A percentile compares a stretch with the other conserved stretches of the same genome.
These are phyloP conservation scores for Mixornis gularis DNA, from an alignment of 2,113 vertebrate species.

Conservation along the genomic window DNA sequence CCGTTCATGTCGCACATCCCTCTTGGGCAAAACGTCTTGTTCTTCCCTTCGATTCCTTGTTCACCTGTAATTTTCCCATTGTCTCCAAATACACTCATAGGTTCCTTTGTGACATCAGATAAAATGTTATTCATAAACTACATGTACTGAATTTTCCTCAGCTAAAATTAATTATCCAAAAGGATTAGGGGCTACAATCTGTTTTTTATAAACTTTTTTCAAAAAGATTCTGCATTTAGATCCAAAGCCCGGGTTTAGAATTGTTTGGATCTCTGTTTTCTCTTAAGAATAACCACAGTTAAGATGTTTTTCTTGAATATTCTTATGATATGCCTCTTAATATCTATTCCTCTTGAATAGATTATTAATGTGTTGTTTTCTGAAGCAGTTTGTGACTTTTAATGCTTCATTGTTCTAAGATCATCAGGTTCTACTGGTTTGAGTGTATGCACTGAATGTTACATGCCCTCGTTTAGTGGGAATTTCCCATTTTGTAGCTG, in stretches of 20 bases:
- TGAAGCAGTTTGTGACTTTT: background rate
- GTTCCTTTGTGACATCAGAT: background rate
- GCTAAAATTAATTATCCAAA: background rate
- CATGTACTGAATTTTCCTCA: background rate
- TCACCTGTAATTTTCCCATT: background rate
- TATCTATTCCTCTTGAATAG: background rate
- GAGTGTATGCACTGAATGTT: background rate
- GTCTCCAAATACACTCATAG: background rate
- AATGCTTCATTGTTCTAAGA: background rate
- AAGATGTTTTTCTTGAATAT: background rate
- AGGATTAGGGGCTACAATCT: background rate
- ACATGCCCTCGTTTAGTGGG: fast-evolving
- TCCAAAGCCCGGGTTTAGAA: fast-evolving
- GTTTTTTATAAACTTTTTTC: background rate
- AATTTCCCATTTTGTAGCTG: background rate
- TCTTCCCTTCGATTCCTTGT: background rate
- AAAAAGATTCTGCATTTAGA: background rate
- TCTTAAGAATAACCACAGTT: background rate
- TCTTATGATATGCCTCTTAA: background rate
- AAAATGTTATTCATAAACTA: background rate
- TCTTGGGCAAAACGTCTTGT: background rate
- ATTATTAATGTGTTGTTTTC: background rate
- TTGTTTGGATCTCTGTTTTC: background rate
- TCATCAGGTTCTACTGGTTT: background rate
- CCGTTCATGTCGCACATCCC: fast-evolving